phyloP scores from a whole-genome alignment of 2,888 invertebrate species.

The Mycalesis mineus region DNA sequence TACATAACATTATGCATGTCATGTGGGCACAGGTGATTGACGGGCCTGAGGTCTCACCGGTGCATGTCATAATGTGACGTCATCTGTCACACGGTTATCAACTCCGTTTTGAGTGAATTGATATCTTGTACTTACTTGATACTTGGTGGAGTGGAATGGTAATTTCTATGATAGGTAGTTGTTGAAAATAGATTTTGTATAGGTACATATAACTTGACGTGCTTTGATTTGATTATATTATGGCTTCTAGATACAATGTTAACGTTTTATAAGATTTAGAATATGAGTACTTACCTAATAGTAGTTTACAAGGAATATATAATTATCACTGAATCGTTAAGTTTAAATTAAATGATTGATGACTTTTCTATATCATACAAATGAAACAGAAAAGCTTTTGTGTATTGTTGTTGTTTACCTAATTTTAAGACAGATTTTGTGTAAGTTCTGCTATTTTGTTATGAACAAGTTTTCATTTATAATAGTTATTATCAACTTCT shows the following conservation, averaged over 20 bases:
- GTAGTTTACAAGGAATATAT: too few relatives aligned
- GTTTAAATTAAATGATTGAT: too few relatives aligned
- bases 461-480: too few relatives aligned
- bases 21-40: constrained; percentile 13
- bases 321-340: too few relatives aligned
- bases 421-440: too few relatives aligned
- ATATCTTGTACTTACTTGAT: constrained; percentile 1
- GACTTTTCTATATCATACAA: too few relatives aligned
- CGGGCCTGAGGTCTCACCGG: constrained; percentile 10
- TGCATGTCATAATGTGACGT: constrained; percentile 14
- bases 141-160: background rate
- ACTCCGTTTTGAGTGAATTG: background rate
- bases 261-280: background rate
- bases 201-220: background rate
- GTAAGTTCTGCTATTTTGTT: too few relatives aligned
- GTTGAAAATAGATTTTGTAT: too few relatives aligned
- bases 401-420: too few relatives aligned
- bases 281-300: too few relatives aligned
- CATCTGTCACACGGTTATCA: constrained; percentile 14
- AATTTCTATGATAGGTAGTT: background rate
- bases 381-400: too few relatives aligned
- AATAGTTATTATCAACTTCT: too few relatives aligned
- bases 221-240: background rate
- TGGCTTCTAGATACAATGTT: background rate
- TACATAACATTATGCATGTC: background rate